A percentile compares a stretch with the other conserved stretches of the same genome.
Conservation (phyloP, 1,140 invertebrate species). For the Aphis craccivora region DNA sequence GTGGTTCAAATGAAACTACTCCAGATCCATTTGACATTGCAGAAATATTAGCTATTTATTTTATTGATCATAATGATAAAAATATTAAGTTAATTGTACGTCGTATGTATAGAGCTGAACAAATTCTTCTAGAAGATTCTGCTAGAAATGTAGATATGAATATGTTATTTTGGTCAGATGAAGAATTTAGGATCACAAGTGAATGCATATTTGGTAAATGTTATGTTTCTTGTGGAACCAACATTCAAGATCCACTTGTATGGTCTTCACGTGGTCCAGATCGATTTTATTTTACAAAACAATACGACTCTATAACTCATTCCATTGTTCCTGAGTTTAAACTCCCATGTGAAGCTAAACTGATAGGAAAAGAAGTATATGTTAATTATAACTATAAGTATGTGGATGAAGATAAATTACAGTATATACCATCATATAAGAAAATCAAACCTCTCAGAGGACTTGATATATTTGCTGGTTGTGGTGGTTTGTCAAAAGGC, state of each 20-base stretch:
- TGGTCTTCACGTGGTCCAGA: constrained; percentile 73
- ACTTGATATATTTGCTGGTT: constrained; percentile 89
- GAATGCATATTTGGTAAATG: constrained; percentile 71
- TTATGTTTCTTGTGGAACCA: constrained; percentile 69
- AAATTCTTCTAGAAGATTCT: constrained; percentile 30
- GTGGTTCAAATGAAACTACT: constrained; percentile 76
- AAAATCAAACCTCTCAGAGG: constrained; percentile 69
- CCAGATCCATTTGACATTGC: constrained; percentile 80
- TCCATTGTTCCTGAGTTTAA: background rate
- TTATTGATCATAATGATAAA: constrained; percentile 61
- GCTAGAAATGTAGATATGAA: constrained; percentile 32
- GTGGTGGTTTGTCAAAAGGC: constrained; percentile 80
- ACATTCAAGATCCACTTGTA: constrained; percentile 66
- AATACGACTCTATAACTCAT: constrained; percentile 71
- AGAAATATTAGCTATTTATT: constrained; percentile 71
- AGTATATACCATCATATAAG: constrained; percentile 65
- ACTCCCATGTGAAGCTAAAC: constrained; percentile 23
- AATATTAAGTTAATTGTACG: background rate
- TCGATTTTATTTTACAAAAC: constrained; percentile 80
- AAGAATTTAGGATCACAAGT: constrained; percentile 20
- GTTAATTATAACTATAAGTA: constrained; percentile 69
- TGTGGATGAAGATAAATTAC: constrained; percentile 67
- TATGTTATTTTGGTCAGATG: constrained; percentile 45
- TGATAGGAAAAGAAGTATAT: constrained; percentile 72
- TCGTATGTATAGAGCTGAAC: constrained; percentile 50